Conservation (phyloP, 2,888 invertebrate genomes). For the Tachina lurida region DNA sequence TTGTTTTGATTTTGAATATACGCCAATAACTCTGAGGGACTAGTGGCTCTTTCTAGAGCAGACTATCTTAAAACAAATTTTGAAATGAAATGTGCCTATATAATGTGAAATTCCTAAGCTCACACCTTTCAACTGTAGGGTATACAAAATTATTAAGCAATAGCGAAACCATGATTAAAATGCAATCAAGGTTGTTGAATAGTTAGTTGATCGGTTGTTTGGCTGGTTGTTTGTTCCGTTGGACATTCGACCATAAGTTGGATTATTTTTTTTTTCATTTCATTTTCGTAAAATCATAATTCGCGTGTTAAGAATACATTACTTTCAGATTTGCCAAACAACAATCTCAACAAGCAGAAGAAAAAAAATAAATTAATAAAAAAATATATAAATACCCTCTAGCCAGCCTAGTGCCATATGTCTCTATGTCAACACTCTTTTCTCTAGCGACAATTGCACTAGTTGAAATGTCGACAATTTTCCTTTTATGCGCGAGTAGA, state of each 20-base stretch:
- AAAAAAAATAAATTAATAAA: background rate
- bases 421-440: too few relatives aligned
- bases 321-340: constrained; percentile 79
- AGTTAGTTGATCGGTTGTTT: constrained; percentile 32
- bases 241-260: constrained; percentile 50
- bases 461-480: too few relatives aligned
- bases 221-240: constrained; percentile 9
- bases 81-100: too few relatives aligned
- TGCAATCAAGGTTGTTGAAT: constrained; percentile 71
- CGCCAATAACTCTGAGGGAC: too few relatives aligned
- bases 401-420: too few relatives aligned
- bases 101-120: background rate
- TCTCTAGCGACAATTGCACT: too few relatives aligned
- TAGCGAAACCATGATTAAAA: constrained; percentile 68
- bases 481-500: too few relatives aligned
- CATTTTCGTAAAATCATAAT: constrained; percentile 79
- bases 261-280: background rate
- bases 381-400: constrained; percentile 16
- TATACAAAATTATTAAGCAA: constrained; percentile 47
- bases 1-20: too few relatives aligned
- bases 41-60: background rate
- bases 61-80: background rate
- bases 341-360: constrained; percentile 54
- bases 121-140: constrained; percentile 18
- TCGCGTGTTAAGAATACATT: constrained; percentile 80